phyloP scores from a whole-genome alignment of 1,140 invertebrate genomes.

The Drosophila triauraria region DNA sequence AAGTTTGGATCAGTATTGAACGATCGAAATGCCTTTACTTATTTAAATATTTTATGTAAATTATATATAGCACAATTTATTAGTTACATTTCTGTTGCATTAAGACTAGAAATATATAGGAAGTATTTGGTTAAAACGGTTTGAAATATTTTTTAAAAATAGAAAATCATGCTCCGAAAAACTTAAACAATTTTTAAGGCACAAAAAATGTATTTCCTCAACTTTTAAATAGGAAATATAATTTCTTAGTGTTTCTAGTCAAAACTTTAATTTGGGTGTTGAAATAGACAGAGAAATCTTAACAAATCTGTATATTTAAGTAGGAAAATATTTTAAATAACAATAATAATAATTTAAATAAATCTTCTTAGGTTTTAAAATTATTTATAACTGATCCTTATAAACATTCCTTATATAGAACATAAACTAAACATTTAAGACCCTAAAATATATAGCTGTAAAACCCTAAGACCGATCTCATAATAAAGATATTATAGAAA shows the following conservation, averaged over 20 bases:
- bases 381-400: neutral
- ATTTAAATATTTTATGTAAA: no score
- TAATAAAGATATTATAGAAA: constrained; percentile 33
- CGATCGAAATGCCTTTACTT: no score
- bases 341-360: no score
- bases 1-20: neutral
- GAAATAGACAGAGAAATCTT: neutral
- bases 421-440: neutral
- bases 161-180: neutral
- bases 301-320: neutral
- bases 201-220: neutral
- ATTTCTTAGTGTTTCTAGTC: constrained; percentile 3
- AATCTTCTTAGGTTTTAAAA: no score
- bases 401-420: neutral
- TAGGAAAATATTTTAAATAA: neutral
- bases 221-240: neutral
- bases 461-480: constrained; percentile 54
- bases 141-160: no score
- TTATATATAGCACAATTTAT: neutral
- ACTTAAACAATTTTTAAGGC: neutral
- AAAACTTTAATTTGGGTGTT: neutral
- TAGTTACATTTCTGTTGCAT: neutral
- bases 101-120: neutral
- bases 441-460: neutral
- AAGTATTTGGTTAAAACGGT: no score